Evolutionary conservation across 2,113 vertebrate species (phyloP), one percentile per base, ranked within the genome.

Genomic region (Mesitornis unicolor): DNA sequence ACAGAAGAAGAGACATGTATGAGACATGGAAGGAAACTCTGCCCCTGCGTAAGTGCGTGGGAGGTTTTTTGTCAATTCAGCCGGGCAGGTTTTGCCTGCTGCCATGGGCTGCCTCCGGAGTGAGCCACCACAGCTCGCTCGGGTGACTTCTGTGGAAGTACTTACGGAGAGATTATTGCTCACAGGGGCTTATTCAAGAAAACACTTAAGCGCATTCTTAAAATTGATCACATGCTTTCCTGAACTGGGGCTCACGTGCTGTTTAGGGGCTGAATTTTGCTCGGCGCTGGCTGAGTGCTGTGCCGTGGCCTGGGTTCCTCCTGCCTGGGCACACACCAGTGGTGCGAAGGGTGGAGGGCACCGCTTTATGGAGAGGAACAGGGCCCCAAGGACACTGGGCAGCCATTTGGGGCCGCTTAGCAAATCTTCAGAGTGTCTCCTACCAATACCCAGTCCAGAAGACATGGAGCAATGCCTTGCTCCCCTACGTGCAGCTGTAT

Each of bases 401-500:
- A 40, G 59, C 47, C 61, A 0, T 31, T 1, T 45, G 63, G 45
- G 68, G 25, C 16, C n/a, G 7, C 65, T 74, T 73, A 59, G 64
- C 33, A 38, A 40, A 35, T 42, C 33, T 61, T 26, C 3, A 3
- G 28, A 19, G 1, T 17, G 11, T 42, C 16, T 73, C 16, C 26
- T n/a, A 2, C 53, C 38, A 21, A 22, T 13, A 43, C 7, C 33
- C 18, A 9, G 42, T 48, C 22, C 45, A 33, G 14, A 40, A 57
- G 68, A 45, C 57, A 26, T 26, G 77, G 45, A 78, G 45, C 29
- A 51, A 6, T 47, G 8, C 56, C 29, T 86, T 75, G 16, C 67
- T 64, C 5, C 35, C 11, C 24, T 3, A 0, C 4, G 7, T 31
- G 4, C 1, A 1, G 33, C 74, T 47, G 38, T 29, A 17, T 2